These are phyloP conservation scores for Lithobius niger DNA, from an alignment of 1,140 invertebrate species.

Conservation along the genomic window DNA sequence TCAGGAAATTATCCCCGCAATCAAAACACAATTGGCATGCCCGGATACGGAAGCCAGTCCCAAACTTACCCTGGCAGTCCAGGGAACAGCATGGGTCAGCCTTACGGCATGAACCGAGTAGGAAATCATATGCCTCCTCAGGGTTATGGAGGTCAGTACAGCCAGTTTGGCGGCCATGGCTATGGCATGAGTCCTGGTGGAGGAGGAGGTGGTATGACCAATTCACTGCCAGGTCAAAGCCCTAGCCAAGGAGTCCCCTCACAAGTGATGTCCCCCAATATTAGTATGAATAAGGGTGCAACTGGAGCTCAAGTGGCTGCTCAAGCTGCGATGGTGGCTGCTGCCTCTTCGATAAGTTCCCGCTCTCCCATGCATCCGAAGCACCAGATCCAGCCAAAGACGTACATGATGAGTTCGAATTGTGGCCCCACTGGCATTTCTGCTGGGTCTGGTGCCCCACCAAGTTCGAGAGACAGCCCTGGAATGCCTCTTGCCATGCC, in stretches of 20 bases:
- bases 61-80: constrained; percentile 29
- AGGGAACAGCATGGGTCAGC: constrained; percentile 3
- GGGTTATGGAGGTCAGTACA: constrained; percentile 13
- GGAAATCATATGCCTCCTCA: constrained; percentile 12
- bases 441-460: constrained; percentile 2
- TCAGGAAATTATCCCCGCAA: constrained; percentile 39
- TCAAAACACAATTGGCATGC: constrained; percentile 26
- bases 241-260: constrained; percentile 16
- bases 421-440: constrained; percentile 14
- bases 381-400: constrained; percentile 39
- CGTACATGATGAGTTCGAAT: constrained; percentile 11
- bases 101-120: constrained; percentile 18
- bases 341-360: constrained; percentile 25
- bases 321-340: constrained; percentile 31
- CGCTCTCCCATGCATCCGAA: constrained; percentile 40
- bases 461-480: constrained; percentile 9
- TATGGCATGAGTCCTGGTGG: constrained; percentile 6
- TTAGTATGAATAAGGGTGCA: constrained; percentile 16
- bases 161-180: constrained; percentile 25
- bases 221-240: background rate
- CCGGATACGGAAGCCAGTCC: constrained; percentile 22
- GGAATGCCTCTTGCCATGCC: background rate
- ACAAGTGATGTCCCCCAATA: constrained; percentile 19
- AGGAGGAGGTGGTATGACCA: background rate
- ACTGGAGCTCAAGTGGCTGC: constrained; percentile 33